A percentile compares a stretch with the other conserved stretches of the same genome.
These are phyloP conservation scores for Xestia c-nigrum DNA, from an alignment of 2,888 invertebrate species.

Conservation along the genomic window DNA sequence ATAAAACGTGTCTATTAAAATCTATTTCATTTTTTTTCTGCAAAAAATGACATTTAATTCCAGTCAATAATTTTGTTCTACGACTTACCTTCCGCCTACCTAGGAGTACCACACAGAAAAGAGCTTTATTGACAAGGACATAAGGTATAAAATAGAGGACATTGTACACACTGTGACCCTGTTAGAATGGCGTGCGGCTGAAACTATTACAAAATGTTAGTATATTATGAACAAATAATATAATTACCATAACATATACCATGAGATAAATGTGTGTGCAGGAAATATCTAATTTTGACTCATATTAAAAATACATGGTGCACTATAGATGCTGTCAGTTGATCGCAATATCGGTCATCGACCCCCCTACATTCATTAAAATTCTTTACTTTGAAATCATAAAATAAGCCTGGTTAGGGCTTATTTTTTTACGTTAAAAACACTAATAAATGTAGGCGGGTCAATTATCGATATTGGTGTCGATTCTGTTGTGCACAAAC, in stretches of 20 bases:
- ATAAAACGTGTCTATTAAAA: not conserved
- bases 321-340: not conserved
- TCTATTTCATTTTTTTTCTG: not conserved
- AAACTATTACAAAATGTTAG: slow-evolving; percentile 70
- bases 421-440: no score
- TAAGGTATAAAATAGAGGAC: slow-evolving; percentile 58
- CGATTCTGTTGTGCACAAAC: no score
- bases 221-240: slow-evolving; percentile 55
- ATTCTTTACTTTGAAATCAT: no score
- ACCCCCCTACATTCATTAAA: no score
- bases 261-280: slow-evolving; percentile 36
- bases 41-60: not conserved
- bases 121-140: slow-evolving; percentile 45
- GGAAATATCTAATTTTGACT: slow-evolving; percentile 10
- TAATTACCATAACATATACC: slow-evolving; percentile 51
- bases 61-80: not conserved
- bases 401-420: no score
- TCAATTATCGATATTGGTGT: no score
- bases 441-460: no score
- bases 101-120: slow-evolving; percentile 63
- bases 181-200: slow-evolving; percentile 72
- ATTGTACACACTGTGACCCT: slow-evolving; percentile 79
- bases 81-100: slow-evolving; percentile 66
- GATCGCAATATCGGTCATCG: no score
- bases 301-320: not conserved